phyloP scores from a whole-genome alignment of 2,888 invertebrate species.

The Mactromeris polynyma region DNA sequence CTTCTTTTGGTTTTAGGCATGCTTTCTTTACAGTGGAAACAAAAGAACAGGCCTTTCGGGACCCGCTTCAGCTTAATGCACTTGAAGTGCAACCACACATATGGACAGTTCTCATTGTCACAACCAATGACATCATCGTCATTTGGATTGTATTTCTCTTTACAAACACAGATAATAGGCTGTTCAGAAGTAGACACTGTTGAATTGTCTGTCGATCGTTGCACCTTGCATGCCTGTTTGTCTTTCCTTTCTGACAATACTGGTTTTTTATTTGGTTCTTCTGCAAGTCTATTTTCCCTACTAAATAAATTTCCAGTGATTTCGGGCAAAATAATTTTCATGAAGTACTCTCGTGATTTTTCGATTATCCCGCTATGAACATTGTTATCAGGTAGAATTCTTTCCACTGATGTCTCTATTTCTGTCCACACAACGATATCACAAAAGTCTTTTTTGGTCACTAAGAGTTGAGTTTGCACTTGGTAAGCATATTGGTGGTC shows the following conservation, averaged over 20 bases:
- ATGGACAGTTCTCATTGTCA: conserved; percentile 2
- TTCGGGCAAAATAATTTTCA: neutral
- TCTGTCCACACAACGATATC: neutral
- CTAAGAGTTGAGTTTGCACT: neutral
- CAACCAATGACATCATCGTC: neutral
- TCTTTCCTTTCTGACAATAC: too few relatives aligned
- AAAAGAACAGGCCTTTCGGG: neutral
- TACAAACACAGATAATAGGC: neutral
- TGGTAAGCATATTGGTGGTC: neutral
- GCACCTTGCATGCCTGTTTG: too few relatives aligned
- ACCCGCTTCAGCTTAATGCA: neutral
- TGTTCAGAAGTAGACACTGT: neutral
- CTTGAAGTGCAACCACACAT: neutral
- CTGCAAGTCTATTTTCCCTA: neutral
- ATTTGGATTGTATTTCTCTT: neutral
- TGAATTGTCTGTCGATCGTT: neutral
- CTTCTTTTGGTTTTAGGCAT: too few relatives aligned
- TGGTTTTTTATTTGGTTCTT: neutral
- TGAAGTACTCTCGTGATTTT: neutral
- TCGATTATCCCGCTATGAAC: neutral
- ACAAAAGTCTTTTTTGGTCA: neutral
- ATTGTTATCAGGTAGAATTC: neutral
- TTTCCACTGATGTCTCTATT: neutral
- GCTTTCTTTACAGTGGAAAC: neutral
- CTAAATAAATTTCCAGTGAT: neutral